Conservation (phyloP, 2,797 vertebrate species). For the Numenius phaeopus region DNA sequence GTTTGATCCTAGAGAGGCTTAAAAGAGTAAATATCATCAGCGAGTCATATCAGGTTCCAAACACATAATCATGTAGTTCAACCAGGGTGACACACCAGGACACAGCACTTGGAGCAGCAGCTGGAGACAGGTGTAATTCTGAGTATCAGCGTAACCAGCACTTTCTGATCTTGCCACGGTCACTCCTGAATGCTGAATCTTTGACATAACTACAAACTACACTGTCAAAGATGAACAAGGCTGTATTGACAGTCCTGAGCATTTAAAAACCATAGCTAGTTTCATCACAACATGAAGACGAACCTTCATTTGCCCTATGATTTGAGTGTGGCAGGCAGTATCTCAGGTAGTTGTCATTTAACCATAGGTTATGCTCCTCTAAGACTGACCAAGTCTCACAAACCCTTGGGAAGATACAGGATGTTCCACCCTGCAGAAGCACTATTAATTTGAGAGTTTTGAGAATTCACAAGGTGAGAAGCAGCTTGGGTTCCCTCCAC, state of each 20-base stretch:
- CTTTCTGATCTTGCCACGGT: neutral
- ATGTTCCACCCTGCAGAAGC: neutral
- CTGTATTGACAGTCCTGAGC: neutral
- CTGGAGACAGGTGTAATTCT: neutral
- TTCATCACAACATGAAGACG: neutral
- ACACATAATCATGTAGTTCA: neutral
- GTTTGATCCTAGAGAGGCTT: neutral
- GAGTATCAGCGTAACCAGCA: neutral
- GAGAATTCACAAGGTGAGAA: neutral
- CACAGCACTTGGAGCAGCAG: neutral
- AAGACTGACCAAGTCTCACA: neutral
- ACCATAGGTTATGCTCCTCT: neutral
- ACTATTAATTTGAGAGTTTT: neutral
- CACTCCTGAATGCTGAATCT: neutral
- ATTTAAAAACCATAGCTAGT: neutral
- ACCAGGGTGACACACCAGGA: neutral
- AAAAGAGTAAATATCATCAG: neutral
- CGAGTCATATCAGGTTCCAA: neutral
- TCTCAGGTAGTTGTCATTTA: neutral
- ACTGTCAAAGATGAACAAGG: neutral
- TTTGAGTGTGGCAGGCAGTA: neutral
- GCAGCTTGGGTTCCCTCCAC: neutral
- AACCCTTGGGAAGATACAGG: neutral
- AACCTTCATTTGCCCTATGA: neutral
- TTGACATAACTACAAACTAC: neutral